phyloP scores from a whole-genome alignment of 2,113 vertebrate species.

The Coptodon rendalli region DNA sequence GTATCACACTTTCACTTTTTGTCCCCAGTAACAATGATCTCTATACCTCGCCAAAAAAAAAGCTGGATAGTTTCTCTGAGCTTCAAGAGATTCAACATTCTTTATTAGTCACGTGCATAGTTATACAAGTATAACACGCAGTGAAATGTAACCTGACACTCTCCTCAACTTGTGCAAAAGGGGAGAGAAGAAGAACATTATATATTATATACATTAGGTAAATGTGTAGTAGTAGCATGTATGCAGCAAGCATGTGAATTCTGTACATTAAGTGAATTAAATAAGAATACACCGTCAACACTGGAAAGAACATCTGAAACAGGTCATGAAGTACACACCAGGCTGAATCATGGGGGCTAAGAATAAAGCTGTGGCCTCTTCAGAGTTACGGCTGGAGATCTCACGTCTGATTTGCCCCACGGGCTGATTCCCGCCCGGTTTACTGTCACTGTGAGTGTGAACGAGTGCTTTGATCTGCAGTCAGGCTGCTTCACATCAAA shows the following conservation, averaged over 20 bases:
- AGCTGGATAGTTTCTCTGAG: neutral
- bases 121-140: too few species aligned
- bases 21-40: neutral
- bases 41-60: neutral
- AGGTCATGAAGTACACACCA: neutral
- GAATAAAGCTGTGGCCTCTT: neutral
- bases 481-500: neutral
- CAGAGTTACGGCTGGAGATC: neutral
- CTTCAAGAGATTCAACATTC: neutral
- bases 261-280: too few species aligned
- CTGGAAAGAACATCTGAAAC: neutral
- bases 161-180: too few species aligned
- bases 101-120: too few species aligned
- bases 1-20: neutral
- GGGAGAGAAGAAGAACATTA: too few species aligned
- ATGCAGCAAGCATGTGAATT: too few species aligned
- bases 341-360: neutral
- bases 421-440: neutral
- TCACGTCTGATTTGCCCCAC: neutral
- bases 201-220: too few species aligned
- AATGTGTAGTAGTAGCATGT: too few species aligned
- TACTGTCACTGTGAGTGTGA: neutral
- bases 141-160: too few species aligned
- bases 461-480: neutral
- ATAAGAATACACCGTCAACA: neutral